These are phyloP conservation scores for Aelia acuminata DNA, from an alignment of 2,888 invertebrate species.

Conservation along the genomic window DNA sequence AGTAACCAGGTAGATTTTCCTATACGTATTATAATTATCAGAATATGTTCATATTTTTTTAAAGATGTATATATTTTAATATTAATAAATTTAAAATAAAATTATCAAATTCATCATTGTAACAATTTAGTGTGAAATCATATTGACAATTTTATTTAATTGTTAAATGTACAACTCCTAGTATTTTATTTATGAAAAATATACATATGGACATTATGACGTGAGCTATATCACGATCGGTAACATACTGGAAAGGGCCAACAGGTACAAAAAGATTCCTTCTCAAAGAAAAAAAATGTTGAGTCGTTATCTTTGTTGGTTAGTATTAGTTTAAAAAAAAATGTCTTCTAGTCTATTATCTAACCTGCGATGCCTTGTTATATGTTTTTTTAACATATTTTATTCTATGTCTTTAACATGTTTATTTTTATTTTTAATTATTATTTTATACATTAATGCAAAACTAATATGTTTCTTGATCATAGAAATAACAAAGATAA, in stretches of 20 bases:
- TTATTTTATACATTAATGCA: too few species aligned
- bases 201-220: too few species aligned
- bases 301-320: neutral
- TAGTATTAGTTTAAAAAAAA: neutral
- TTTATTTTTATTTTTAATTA: too few species aligned
- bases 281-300: constrained; percentile 1
- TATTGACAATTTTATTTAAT: neutral
- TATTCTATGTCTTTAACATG: too few species aligned
- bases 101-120: neutral
- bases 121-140: neutral
- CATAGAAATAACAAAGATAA: too few species aligned
- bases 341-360: too few species aligned
- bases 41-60: neutral
- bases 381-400: too few species aligned
- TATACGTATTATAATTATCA: neutral
- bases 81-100: neutral
- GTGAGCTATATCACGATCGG: neutral
- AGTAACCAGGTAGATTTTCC: constrained; percentile 61
- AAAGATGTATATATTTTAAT: neutral
- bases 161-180: neutral
- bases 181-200: neutral
- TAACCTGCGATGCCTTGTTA: too few species aligned
- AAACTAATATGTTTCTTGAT: too few species aligned
- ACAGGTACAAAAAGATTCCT: constrained; percentile 35
- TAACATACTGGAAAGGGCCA: neutral